Percentiles rank a stretch among this genome's conserved stretches.
Evolutionary conservation across 2,113 vertebrate species (phyloP).

Genomic region (Malurus elegans): DNA sequence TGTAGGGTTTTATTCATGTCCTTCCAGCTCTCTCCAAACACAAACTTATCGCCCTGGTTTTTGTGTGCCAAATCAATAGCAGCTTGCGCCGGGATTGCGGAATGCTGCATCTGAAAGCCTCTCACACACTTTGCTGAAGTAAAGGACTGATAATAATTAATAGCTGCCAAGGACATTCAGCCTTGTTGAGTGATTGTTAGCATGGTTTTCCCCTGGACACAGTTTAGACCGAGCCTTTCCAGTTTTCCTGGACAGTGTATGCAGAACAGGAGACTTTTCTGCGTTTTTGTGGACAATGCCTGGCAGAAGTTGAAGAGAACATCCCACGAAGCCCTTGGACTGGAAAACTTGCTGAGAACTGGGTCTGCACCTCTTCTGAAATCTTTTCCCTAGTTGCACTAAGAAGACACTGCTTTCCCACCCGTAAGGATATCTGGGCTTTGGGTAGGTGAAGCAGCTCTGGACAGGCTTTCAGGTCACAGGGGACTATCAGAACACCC

Average conservation of each 20-base stretch:
- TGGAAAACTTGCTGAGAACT: not conserved
- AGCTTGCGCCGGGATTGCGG: not conserved
- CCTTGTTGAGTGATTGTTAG: not conserved
- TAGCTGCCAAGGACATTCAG: constrained; percentile 51
- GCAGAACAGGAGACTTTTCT: not conserved
- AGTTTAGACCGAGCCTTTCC: not conserved
- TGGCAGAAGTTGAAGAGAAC: not conserved
- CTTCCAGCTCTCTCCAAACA: constrained; percentile 31
- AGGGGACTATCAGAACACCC: not conserved
- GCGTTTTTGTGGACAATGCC: not conserved
- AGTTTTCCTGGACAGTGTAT: constrained; percentile 11
- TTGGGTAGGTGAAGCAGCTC: constrained; percentile 18
- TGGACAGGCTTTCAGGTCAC: not conserved
- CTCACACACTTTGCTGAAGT: constrained; percentile 14
- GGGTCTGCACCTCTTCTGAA: not conserved
- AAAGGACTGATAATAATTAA: constrained; percentile 49
- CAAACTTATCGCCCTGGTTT: not conserved
- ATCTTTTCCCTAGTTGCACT: not conserved
- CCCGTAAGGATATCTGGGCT: rapidly evolving
- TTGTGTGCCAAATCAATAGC: constrained; percentile 43
- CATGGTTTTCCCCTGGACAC: constrained; percentile 4
- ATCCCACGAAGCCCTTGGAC: not conserved
- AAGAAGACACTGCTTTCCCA: not conserved
- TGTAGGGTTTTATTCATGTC: constrained; percentile 2
- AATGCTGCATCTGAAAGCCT: constrained; percentile 13